Evolutionary conservation across 2,888 invertebrate species (phyloP).

Genomic region (Morpho helenor): DNA sequence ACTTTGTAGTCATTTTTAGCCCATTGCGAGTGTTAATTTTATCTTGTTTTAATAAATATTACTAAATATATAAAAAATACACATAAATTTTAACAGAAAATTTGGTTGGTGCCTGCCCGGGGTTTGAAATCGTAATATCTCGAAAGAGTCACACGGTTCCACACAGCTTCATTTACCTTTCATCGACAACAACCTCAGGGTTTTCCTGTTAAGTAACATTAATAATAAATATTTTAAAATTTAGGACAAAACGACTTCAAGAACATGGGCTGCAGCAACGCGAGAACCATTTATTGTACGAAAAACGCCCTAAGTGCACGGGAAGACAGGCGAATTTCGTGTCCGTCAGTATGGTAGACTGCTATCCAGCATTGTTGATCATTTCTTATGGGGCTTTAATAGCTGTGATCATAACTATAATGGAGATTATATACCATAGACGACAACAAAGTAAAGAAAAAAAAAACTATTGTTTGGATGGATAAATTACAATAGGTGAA

Average conservation of each 20-base stretch:
- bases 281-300: conserved; percentile 79
- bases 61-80: too few relatives aligned
- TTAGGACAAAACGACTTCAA: conserved; percentile 62
- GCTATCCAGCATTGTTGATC: conserved; percentile 67
- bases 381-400: conserved; percentile 51
- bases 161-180: too few relatives aligned
- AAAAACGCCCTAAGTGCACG: conserved; percentile 81
- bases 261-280: conserved; percentile 79
- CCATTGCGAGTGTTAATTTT: too few relatives aligned
- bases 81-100: too few relatives aligned
- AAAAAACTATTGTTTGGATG: background rate
- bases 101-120: too few relatives aligned
- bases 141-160: too few relatives aligned
- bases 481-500: background rate
- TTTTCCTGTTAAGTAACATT: too few relatives aligned
- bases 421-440: conserved; percentile 45
- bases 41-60: too few relatives aligned
- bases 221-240: too few relatives aligned
- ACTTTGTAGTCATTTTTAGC: too few relatives aligned
- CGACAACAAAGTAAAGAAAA: conserved; percentile 26
- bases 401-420: conserved; percentile 40
- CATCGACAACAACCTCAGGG: too few relatives aligned
- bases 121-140: too few relatives aligned
- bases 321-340: conserved; percentile 81
- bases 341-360: conserved; percentile 83